Conservation (phyloP, 64 coral and sea anemone genomes). For the Montipora efflorescens region DNA sequence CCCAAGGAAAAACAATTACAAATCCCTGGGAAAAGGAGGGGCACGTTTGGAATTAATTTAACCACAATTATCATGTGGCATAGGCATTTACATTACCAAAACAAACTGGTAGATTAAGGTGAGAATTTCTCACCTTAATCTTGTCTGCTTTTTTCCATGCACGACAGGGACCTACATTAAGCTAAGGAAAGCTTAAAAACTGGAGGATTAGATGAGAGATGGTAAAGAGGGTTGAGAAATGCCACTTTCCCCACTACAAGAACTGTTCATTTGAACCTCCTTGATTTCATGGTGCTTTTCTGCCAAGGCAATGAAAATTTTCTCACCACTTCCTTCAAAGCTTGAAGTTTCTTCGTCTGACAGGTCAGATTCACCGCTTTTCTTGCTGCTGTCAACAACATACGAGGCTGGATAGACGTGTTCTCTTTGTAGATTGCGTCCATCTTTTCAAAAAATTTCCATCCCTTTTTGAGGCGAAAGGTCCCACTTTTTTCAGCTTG, state of each 20-base stretch:
- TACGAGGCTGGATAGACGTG: conserved; percentile 27
- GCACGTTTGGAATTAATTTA: conserved; percentile 23
- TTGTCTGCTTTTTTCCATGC: conserved; percentile 5
- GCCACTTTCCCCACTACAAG: conserved; percentile 20
- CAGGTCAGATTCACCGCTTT: conserved; percentile 40
- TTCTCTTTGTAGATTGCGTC: conserved; percentile 37
- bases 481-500: neutral
- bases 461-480: neutral
- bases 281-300: conserved; percentile 25
- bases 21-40: neutral
- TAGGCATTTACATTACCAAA: conserved; percentile 3
- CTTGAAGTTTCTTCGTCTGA: conserved; percentile 12
- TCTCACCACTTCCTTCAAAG: conserved; percentile 22
- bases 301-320: conserved; percentile 24
- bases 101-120: conserved; percentile 27
- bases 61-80: conserved; percentile 17
- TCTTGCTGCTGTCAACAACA: conserved; percentile 43
- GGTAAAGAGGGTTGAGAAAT: conserved; percentile 11
- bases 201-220: conserved; percentile 28
- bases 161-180: conserved; percentile 23
- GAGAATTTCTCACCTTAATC: conserved; percentile 34
- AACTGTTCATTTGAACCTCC: conserved; percentile 17
- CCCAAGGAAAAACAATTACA: neutral
- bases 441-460: conserved; percentile 39
- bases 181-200: conserved; percentile 16